phyloP scores from a whole-genome alignment of 2,113 vertebrate genomes.

The Lontra canadensis region DNA sequence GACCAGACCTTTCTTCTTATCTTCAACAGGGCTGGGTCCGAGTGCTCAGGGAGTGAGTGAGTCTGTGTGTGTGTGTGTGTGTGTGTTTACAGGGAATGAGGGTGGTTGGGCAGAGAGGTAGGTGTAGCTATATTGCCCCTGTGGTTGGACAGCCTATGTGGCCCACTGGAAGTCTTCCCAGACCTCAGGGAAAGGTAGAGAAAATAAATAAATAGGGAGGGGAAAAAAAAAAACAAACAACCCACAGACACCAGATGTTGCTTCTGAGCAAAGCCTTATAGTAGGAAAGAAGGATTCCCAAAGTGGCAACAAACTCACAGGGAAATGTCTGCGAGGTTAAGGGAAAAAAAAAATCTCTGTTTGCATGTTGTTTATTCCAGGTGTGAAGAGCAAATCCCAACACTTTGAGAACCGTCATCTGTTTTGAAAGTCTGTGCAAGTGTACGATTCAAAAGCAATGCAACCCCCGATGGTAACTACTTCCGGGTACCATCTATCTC shows the following conservation, averaged over 20 bases:
- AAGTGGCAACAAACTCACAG: background rate
- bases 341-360: background rate
- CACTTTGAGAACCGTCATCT: background rate
- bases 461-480: no score
- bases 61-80: no score
- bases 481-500: background rate
- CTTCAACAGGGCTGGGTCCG: background rate
- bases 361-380: constrained; percentile 35
- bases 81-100: background rate
- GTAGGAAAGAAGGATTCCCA: background rate
- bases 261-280: constrained; percentile 13
- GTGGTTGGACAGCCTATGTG: background rate
- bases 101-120: no score
- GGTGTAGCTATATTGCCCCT: background rate
- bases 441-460: background rate
- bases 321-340: constrained; percentile 12
- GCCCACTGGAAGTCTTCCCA: background rate
- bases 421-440: background rate
- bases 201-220: constrained; percentile 15
- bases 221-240: background rate
- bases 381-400: constrained; percentile 24
- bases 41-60: background rate
- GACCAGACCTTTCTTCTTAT: background rate
- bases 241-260: constrained; percentile 32
- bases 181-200: constrained; percentile 8